These are phyloP conservation scores for Acanthoscelides obtectus DNA, from an alignment of 2,888 invertebrate genomes.

Conservation along the genomic window DNA sequence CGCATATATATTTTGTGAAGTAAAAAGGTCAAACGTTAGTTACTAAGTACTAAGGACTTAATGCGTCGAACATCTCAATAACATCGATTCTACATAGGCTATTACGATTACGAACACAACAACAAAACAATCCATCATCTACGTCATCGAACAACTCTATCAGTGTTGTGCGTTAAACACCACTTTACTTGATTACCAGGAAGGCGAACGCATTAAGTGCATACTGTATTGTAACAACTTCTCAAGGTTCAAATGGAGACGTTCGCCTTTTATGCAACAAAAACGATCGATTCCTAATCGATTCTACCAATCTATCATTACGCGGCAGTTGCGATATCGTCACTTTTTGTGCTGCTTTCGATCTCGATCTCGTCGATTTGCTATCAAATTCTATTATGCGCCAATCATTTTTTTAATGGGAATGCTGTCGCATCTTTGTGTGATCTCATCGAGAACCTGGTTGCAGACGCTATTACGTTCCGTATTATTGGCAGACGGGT, in stretches of 20 bases:
- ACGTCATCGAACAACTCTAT: not conserved
- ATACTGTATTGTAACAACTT: not conserved
- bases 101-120: no score
- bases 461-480: not conserved
- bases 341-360: not conserved
- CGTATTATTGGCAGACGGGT: no score
- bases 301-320: not conserved
- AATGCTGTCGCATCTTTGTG: not conserved
- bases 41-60: no score
- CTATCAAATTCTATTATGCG: not conserved
- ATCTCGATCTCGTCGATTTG: not conserved
- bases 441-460: not conserved
- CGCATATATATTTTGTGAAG: no score
- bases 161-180: not conserved
- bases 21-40: no score
- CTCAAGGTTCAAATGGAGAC: not conserved
- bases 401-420: not conserved
- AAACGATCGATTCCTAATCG: not conserved
- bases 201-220: not conserved
- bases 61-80: not conserved
- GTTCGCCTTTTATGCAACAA: not conserved
- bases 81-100: not conserved
- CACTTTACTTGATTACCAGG: not conserved
- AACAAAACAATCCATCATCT: not conserved
- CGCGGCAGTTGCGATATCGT: not conserved